Percentiles rank a stretch among this genome's conserved stretches.
Conservation (phyloP, 2,888 invertebrate species). For the Microchrysa polita region DNA sequence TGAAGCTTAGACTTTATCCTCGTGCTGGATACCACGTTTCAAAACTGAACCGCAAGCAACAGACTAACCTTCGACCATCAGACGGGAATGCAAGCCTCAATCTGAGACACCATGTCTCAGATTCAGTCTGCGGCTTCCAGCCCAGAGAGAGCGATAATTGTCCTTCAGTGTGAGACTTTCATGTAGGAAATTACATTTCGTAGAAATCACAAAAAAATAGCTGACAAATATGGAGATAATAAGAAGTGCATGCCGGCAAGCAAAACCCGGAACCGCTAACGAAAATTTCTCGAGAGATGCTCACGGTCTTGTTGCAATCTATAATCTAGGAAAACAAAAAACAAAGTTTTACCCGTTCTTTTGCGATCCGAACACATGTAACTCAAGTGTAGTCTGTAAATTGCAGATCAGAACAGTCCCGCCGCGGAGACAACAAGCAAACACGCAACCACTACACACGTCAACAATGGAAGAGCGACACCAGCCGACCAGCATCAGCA, state of each 20-base stretch:
- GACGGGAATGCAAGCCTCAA: no score
- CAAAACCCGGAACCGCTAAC: slow-evolving; percentile 9
- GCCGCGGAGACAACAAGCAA: not conserved
- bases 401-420: slow-evolving; percentile 32
- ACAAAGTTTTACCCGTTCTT: slow-evolving; percentile 16
- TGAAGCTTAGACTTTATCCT: no score
- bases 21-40: no score
- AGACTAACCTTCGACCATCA: no score
- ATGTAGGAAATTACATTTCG: no score
- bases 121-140: no score
- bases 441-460: not conserved
- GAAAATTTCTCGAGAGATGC: slow-evolving; percentile 37
- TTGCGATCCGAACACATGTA: not conserved
- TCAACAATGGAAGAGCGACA: slow-evolving; percentile 11
- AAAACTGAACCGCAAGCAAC: no score
- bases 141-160: no score
- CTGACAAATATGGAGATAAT: not conserved
- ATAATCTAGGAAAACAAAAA: not conserved
- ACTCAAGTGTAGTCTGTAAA: slow-evolving; percentile 42
- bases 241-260: slow-evolving; percentile 10
- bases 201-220: no score
- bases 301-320: not conserved
- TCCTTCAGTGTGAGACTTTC: no score
- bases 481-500: slow-evolving; percentile 1
- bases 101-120: no score